These are phyloP conservation scores for Glaucomys volans DNA, from an alignment of 2,113 vertebrate species.

Conservation along the genomic window DNA sequence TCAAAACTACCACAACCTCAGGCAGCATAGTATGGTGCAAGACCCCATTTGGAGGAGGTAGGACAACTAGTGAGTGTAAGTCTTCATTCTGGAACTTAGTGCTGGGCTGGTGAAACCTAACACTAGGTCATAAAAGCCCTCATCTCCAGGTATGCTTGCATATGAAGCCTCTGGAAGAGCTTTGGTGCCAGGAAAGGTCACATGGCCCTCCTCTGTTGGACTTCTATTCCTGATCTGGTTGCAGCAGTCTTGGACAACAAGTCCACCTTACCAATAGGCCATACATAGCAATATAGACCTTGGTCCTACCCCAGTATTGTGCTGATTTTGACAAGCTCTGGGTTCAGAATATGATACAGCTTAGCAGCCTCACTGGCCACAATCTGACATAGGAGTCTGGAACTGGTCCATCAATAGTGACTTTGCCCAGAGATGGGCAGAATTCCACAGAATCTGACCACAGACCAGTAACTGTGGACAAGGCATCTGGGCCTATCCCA, in stretches of 20 bases:
- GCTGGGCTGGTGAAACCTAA: not conserved
- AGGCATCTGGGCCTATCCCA: not conserved
- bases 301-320: not conserved
- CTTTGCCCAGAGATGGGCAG: not conserved
- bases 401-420: not conserved
- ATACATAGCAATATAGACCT: not conserved
- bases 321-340: not conserved
- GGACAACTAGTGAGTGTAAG: not conserved
- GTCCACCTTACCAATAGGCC: not conserved
- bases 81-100: not conserved
- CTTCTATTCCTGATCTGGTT: not conserved
- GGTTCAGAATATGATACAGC: not conserved
- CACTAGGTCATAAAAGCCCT: not conserved
- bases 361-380: not conserved
- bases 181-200: not conserved
- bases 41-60: not conserved
- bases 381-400: not conserved
- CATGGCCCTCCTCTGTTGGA: no score
- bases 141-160: not conserved
- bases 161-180: not conserved
- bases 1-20: not conserved
- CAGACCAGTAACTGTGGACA: not conserved
- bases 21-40: not conserved
- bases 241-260: not conserved
- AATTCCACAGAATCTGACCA: not conserved